Percentiles rank a stretch among this genome's conserved stretches.
These are phyloP conservation scores for Helogale parvula DNA, from an alignment of 2,113 vertebrate species.

Conservation along the genomic window DNA sequence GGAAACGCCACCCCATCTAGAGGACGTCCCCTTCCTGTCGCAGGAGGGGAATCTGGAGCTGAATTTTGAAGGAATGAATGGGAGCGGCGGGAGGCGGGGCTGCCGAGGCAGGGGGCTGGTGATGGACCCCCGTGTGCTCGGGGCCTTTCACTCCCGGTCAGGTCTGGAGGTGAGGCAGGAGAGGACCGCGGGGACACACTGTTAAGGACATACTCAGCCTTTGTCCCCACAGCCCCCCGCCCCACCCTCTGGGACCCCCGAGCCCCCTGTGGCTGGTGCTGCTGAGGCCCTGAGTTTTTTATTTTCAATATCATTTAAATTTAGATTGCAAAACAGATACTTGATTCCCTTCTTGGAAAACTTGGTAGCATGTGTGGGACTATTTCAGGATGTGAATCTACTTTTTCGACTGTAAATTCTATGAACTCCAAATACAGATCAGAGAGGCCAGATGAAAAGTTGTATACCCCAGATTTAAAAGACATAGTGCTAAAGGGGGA, in stretches of 20 bases:
- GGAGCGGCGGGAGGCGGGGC: not conserved
- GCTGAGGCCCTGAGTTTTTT: not conserved
- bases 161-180: not conserved
- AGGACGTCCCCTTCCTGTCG: not conserved
- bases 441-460: not conserved
- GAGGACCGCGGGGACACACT: not conserved
- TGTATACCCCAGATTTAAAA: not conserved
- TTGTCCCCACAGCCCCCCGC: accelerated
- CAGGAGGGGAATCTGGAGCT: not conserved
- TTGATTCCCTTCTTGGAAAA: not conserved
- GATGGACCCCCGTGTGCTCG: accelerated
- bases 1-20: accelerated
- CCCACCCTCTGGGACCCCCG: accelerated
- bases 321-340: not conserved
- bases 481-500: not conserved
- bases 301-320: not conserved
- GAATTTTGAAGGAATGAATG: not conserved
- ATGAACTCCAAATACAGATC: not conserved
- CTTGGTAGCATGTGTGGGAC: not conserved
- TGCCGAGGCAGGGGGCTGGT: not conserved
- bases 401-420: not conserved
- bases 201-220: not conserved
- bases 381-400: not conserved
- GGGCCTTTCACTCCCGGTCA: not conserved
- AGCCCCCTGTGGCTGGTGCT: accelerated